These are phyloP conservation scores for Nematostella vectensis DNA, from an alignment of 92 coral and sea anemone genomes.

Conservation along the genomic window DNA sequence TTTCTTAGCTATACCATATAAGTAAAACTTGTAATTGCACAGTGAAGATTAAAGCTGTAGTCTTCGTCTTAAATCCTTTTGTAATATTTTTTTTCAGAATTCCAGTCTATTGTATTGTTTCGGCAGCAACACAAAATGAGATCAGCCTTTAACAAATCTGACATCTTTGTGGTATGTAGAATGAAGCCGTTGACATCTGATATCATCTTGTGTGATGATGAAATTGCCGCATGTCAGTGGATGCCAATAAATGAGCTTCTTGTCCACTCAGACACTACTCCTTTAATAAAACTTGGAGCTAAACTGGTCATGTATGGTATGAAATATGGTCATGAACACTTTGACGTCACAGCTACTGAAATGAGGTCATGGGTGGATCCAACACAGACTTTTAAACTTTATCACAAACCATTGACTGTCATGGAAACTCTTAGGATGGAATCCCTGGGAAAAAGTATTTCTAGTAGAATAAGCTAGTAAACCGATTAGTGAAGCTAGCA, in stretches of 20 bases:
- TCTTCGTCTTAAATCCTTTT: neutral
- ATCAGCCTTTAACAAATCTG: slow-evolving; percentile 68
- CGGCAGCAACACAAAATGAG: slow-evolving; percentile 77
- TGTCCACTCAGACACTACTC: slow-evolving; percentile 55
- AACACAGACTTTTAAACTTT: slow-evolving; percentile 44
- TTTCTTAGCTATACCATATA: too few relatives aligned
- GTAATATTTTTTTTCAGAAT: slow-evolving; percentile 31
- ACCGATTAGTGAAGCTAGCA: too few relatives aligned
- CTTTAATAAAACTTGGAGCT: slow-evolving; percentile 56
- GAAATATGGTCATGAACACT: slow-evolving; percentile 66
- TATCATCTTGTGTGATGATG: slow-evolving; percentile 58
- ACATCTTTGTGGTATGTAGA: slow-evolving; percentile 64
- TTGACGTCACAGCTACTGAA: slow-evolving; percentile 54
- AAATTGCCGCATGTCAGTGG: slow-evolving; percentile 68
- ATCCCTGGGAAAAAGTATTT: slow-evolving; percentile 1
- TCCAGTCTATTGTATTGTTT: slow-evolving; percentile 61
- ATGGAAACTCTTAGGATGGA: slow-evolving; percentile 9
- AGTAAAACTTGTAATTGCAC: too few relatives aligned
- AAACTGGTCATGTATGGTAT: slow-evolving; percentile 55
- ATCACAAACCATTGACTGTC: slow-evolving; percentile 49
- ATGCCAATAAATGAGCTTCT: slow-evolving; percentile 54
- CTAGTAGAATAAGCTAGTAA: neutral
- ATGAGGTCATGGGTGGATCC: slow-evolving; percentile 71
- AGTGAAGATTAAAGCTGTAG: too few relatives aligned
- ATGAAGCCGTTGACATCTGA: slow-evolving; percentile 54